Percentiles rank a stretch among this genome's conserved stretches.
phyloP scores from a whole-genome alignment of 2,797 vertebrate species.

The Brachyalestes nurse region DNA sequence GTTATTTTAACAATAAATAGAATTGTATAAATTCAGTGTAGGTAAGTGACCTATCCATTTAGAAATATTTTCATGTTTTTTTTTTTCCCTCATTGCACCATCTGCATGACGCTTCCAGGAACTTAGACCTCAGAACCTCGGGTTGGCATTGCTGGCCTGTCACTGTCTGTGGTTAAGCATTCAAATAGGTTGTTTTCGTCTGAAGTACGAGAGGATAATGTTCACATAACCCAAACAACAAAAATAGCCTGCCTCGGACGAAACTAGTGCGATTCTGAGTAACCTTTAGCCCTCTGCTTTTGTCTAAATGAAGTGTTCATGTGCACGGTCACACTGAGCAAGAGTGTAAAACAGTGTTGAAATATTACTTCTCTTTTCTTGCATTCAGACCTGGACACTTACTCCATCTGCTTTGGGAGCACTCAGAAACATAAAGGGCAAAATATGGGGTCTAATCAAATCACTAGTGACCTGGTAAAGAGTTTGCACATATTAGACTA shows the following conservation, averaged over 20 bases:
- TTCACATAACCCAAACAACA: neutral
- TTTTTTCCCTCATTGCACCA: neutral
- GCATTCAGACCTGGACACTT: neutral
- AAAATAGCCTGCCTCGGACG: neutral
- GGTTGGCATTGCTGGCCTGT: neutral
- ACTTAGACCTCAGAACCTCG: neutral
- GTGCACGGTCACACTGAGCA: neutral
- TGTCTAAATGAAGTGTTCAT: neutral
- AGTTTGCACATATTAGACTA: slow-evolving; percentile 2
- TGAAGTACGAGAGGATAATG: neutral
- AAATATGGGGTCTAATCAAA: neutral
- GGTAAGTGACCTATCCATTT: too few relatives aligned
- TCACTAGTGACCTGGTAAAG: neutral
- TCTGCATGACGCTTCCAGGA: too few relatives aligned
- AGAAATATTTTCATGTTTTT: neutral
- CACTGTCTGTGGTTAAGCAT: neutral
- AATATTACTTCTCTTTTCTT: neutral
- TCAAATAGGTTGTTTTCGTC: neutral
- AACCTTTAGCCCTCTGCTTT: neutral
- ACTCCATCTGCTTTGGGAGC: neutral
- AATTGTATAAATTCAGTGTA: too few relatives aligned
- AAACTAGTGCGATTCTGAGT: neutral
- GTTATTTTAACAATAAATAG: too few relatives aligned
- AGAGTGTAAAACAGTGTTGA: neutral
- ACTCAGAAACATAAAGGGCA: neutral